Base-by-base conservation (phyloP, 1,140 invertebrate genomes). In the Micrasema minimum region DNA sequence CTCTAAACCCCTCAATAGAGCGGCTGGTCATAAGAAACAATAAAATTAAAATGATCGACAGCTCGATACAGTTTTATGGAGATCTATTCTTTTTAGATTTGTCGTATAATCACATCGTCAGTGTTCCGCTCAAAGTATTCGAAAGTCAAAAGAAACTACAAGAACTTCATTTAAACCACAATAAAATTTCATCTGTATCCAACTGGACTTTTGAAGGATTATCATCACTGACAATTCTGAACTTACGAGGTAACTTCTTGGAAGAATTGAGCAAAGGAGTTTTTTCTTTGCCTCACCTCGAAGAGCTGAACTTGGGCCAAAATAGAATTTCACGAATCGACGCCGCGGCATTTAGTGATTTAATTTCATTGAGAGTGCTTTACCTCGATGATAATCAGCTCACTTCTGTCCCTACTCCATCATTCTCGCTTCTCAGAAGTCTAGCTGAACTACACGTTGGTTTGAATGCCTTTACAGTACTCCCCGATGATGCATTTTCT, bases 301-400 rank as follows among this genome's bases (percentile, higher is more conserved):
- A 94, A 77, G 92, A 95, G 78, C 83, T 97, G 10, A 94, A 97
- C 82, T 84, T 97, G 10, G 93, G 93, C 0, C 88, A 93, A 77
- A 97, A 97, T 79, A 88, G 92, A 71, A 93, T 97, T 77, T 89
- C 90, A 11, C 87, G 87, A 76, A 90, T 97, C 11, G 92, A 94
- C 76, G 86, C 89, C 0, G 87, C 87, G 65, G 92, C 94, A 1
- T 94, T 97, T 77, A 87, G 89, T 50, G 93, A 93, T 1, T 79
- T 97, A 14, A 82, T 85, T 0, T 88, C 90, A 1, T 85, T 97
- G 26, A 83, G 92, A 55, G 90, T 92, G 0, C 82, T 97, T 0
- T 92, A 93, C 77, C 82, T 97, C 45, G 92, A 95, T 75, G 92
- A 96, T 77, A 97, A 97, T 81, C 90, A 91, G 57, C 81, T 96